Conservation (phyloP, 2,888 invertebrate species). For the Yponomeuta sedellus region DNA sequence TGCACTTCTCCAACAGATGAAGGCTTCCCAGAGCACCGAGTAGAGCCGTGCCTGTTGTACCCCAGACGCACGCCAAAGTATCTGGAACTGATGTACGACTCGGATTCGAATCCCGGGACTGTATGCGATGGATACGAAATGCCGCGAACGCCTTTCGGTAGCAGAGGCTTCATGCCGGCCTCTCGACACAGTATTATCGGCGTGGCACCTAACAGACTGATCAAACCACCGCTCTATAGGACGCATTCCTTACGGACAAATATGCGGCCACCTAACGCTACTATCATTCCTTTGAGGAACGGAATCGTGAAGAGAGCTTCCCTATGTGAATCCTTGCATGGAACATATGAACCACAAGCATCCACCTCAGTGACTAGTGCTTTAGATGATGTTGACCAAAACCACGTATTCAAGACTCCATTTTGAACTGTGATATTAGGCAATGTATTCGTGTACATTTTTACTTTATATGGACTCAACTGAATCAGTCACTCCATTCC, state of each 20-base stretch:
- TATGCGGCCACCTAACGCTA: slow-evolving; percentile 58
- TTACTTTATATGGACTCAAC: slow-evolving; percentile 6
- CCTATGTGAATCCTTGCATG: slow-evolving; percentile 40
- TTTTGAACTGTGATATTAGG: slow-evolving; percentile 70
- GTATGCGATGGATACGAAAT: slow-evolving; percentile 79
- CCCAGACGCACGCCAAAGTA: slow-evolving; percentile 76
- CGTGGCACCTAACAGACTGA: slow-evolving; percentile 55
- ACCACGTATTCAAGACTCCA: slow-evolving; percentile 62
- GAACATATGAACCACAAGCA: slow-evolving; percentile 29
- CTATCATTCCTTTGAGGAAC: slow-evolving; percentile 57
- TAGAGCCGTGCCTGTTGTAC: slow-evolving; percentile 60
- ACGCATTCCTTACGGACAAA: slow-evolving; percentile 52
- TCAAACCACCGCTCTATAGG: slow-evolving; percentile 47
- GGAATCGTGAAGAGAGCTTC: slow-evolving; percentile 57
- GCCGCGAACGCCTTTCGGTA: slow-evolving; percentile 63
- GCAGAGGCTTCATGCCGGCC: slow-evolving; percentile 41
- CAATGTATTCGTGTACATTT: slow-evolving; percentile 19
- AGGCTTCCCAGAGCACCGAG: slow-evolving; percentile 55
- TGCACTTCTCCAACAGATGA: slow-evolving; percentile 41
- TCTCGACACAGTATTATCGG: slow-evolving; percentile 64
- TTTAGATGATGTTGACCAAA: slow-evolving; percentile 28
- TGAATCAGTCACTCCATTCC: slow-evolving; percentile 32
- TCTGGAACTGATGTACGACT: slow-evolving; percentile 80
- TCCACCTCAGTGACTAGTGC: slow-evolving; percentile 21
- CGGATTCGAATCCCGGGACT: slow-evolving; percentile 57